A percentile compares a stretch with the other conserved stretches of the same genome.
Evolutionary conservation across 2,888 invertebrate species (phyloP).

Genomic region (Acrobasis consociella): DNA sequence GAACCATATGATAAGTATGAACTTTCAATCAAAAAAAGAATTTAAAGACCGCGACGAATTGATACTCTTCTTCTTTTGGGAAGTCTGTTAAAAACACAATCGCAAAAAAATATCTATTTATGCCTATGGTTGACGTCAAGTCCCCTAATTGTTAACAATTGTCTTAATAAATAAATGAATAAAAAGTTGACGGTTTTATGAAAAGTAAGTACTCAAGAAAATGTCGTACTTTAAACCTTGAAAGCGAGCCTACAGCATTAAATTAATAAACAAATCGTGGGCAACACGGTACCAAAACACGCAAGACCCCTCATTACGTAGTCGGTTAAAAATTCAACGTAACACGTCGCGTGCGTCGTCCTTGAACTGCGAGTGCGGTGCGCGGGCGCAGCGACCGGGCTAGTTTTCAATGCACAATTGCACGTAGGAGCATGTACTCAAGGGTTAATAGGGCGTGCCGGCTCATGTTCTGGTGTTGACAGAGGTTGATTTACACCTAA

Average conservation of each 20-base stretch:
- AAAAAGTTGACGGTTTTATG: no score
- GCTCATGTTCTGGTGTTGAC: conserved; percentile 36
- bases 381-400: conserved; percentile 29
- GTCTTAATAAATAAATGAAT: no score
- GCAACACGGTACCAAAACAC: conserved; percentile 34
- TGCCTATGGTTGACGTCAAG: no score
- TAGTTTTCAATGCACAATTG: conserved; percentile 35
- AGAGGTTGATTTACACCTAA: conserved; percentile 10
- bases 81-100: no score
- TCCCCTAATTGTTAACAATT: no score
- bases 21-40: no score
- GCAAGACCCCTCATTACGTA: conserved; percentile 37
- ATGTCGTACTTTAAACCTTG: conserved; percentile 9
- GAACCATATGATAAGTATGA: no score
- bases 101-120: no score
- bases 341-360: conserved; percentile 58
- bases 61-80: no score
- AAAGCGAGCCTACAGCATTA: conserved; percentile 2
- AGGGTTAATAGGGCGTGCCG: conserved; percentile 42
- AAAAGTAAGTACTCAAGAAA: neutral
- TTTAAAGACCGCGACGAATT: no score
- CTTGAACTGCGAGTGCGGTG: conserved; percentile 62
- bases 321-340: conserved; percentile 44
- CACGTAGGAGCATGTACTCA: conserved; percentile 37
- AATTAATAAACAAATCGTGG: conserved; percentile 28